Percentiles rank a stretch among this genome's conserved stretches.
Conservation (phyloP, 2,888 invertebrate genomes). For the Pediacus dermestoides region DNA sequence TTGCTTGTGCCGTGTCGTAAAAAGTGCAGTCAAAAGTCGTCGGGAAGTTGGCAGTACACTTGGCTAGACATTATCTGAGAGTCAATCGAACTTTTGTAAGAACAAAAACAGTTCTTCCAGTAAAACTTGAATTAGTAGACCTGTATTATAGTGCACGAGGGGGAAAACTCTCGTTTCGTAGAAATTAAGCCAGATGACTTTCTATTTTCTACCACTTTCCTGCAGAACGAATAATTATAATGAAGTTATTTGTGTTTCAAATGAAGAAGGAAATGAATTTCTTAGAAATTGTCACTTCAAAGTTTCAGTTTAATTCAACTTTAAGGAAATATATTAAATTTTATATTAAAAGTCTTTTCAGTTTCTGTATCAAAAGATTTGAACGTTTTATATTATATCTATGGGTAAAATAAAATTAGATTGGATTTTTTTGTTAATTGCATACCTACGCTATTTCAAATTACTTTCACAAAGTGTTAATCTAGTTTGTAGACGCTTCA, state of each 20-base stretch:
- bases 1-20: constrained; percentile 19
- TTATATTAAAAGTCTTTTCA: no score
- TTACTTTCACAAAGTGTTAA: no score
- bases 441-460: no score
- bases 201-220: constrained; percentile 26
- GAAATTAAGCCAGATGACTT: constrained; percentile 30
- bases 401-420: no score
- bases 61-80: constrained; percentile 31
- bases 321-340: no score
- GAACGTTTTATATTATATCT: no score
- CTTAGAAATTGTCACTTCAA: constrained; percentile 8
- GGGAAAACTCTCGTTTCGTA: constrained; percentile 24
- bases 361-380: no score
- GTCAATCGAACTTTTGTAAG: constrained; percentile 33
- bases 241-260: constrained; percentile 19
- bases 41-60: constrained; percentile 26
- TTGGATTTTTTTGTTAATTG: no score
- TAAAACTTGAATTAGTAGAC: constrained; percentile 29
- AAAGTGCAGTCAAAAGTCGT: constrained; percentile 22
- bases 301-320: no score
- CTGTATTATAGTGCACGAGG: no score
- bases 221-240: constrained; percentile 13
- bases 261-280: constrained; percentile 12
- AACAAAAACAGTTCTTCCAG: constrained; percentile 29
- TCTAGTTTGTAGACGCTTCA: no score